Base-by-base conservation (phyloP, 2,113 vertebrate species). In the Typhlomys cinereus region DNA sequence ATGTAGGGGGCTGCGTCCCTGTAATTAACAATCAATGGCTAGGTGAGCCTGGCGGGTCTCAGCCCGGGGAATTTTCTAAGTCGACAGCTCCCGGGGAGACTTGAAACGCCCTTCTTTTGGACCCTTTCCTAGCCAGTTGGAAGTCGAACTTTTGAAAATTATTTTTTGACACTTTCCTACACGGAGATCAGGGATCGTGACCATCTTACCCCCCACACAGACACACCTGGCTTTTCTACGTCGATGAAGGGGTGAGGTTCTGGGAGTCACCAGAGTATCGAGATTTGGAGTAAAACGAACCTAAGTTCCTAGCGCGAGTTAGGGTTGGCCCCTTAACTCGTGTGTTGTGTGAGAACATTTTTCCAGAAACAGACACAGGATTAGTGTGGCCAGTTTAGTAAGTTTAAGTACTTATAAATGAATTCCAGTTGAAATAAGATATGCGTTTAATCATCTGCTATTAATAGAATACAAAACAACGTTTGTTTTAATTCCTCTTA, bases 361-460 rank as follows among this genome's bases (percentile, higher is more conserved):
- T 81, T 61, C 93, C 95, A 85, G 92, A 82, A 86, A 66, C 86
- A 82, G 67, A 92, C 90, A 59, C 8, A 71, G 94, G 93, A 59
- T 89, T 86, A 94, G 85, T 36, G 95, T 36, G 95, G 90, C 88
- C 75, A 31, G 67, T 85, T 82, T 69, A 83, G 78, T 88, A 82
- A 76, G 76, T 96, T 89, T 90, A 86, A 95, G 92, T 89, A 48
- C 86, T 95, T 93, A 54, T 57, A 96, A 92, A 50, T 93, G 92
- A 93, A 96, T 96, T 95, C 96, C 94, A 85, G 76, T 50, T 89
- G 95, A 96, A 95, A 95, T 90, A 29, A 94, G 91, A 93, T 91
- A 93, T 6, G 76, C 36, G 52, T 94, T 88, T 93, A 90, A 96
- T 96, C 93, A 81, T 92, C 91, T 71, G 89, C 92, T 96, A 84